Evolutionary conservation across 2,797 vertebrate species (phyloP), one percentile per base, ranked within the genome.

Genomic region (Leptodactylus fallax): DNA sequence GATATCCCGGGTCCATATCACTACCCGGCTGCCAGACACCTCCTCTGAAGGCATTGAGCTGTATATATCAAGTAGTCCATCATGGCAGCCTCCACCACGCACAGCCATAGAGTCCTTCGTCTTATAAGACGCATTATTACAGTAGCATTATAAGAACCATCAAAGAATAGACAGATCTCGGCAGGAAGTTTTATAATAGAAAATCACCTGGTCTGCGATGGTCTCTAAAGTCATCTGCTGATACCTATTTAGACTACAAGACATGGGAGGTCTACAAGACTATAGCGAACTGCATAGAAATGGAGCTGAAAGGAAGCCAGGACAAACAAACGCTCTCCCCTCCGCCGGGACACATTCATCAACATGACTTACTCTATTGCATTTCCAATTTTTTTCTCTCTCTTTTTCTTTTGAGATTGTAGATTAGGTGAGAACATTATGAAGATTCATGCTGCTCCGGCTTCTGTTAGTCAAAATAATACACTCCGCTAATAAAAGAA

Each of bases 321-420:
- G 78, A 45, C 60, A 69, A 63, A 51, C 83, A 82, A 82, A 27
- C 45, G 83, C n/a, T 81, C 58, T 36, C 1, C 36, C 7, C 17
- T 47, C 83, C 60, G 19, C 23, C 23, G 83, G 79, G 87, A 78
- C 67, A 27, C 71, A 86, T 89, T 67, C 60, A 85, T 89, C 87
- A 89, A 21, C 47, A 81, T 55, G 76, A 85, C 67, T 88, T 88
- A 85, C 83, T 85, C 78, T 17, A 76, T 77, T 76, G 79, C 71
- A 81, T 77, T 77, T 67, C 27, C 72, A 13, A 14, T 47, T 63
- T 63, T 49, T 79, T 84, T 76, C 16, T 45, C 16, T 36, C 51
- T 51, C 74, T 85, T 69, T 87, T 88, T 81, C 78, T 83, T 83
- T 78, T 25, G 16, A 79, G 77, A 85, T 58, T 55, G 56, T 25